A percentile compares a stretch with the other conserved stretches of the same genome.
Conservation (phyloP, 2,797 vertebrate genomes). For the Lithobates pipiens region DNA sequence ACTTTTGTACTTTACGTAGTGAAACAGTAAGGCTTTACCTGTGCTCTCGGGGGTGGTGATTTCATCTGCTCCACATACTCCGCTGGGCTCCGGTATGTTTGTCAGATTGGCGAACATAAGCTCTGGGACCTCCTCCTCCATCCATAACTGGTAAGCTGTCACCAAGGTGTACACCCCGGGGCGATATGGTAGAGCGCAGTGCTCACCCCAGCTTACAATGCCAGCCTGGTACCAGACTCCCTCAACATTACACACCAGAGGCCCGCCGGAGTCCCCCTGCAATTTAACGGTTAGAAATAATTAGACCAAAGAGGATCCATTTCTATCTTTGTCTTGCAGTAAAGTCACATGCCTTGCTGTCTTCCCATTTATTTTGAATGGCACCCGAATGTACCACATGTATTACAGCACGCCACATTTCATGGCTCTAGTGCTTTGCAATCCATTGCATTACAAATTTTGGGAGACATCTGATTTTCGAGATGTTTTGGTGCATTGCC, state of each 20-base stretch:
- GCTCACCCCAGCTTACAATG: constrained; percentile 84
- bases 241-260: constrained; percentile 79
- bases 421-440: too few relatives aligned
- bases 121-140: constrained; percentile 58
- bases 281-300: not conserved
- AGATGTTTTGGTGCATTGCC: too few relatives aligned
- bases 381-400: too few relatives aligned
- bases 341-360: too few relatives aligned
- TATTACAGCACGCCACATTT: too few relatives aligned
- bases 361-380: too few relatives aligned
- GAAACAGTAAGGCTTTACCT: not conserved
- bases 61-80: not conserved
- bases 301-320: too few relatives aligned
- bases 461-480: too few relatives aligned
- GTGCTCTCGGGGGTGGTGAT: not conserved
- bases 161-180: constrained; percentile 79
- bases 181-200: constrained; percentile 81
- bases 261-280: constrained; percentile 72
- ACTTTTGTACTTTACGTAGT: too few relatives aligned
- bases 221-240: constrained; percentile 83
- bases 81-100: not conserved
- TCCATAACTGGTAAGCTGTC: constrained; percentile 79
- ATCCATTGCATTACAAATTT: too few relatives aligned
- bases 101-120: not conserved
- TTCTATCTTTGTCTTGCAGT: too few relatives aligned